Percentiles rank a stretch among this genome's conserved stretches.
These are phyloP conservation scores for Amitus sp. DNA, from an alignment of 2,888 invertebrate genomes.

Conservation along the genomic window DNA sequence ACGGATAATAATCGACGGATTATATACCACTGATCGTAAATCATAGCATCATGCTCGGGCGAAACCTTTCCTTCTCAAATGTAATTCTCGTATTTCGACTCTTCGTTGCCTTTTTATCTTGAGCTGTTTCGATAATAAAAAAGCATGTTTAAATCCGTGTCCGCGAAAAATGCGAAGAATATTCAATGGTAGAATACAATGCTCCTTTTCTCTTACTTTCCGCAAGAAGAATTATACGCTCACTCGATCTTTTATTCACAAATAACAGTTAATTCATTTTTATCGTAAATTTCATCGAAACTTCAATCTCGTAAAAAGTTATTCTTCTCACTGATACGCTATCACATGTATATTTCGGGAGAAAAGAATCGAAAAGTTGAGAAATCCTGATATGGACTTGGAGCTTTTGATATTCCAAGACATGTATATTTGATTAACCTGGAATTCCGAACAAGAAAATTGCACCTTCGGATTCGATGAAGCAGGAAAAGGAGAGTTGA, in stretches of 20 bases:
- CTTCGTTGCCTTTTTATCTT: neutral
- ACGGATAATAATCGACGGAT: constrained; percentile 1
- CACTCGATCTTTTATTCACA: too few species aligned
- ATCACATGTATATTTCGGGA: neutral
- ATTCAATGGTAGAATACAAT: too few species aligned
- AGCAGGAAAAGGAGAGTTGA: neutral
- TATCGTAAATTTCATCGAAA: too few species aligned
- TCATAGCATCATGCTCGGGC: neutral
- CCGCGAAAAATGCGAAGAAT: too few species aligned
- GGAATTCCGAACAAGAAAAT: neutral
- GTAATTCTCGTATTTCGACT: neutral
- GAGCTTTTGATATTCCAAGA: neutral
- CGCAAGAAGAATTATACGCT: too few species aligned
- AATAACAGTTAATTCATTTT: too few species aligned
- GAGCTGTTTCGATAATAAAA: too few species aligned
- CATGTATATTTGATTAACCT: neutral
- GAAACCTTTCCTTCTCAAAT: neutral
- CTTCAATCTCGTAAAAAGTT: too few species aligned
- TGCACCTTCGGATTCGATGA: neutral
- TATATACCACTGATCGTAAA: neutral
- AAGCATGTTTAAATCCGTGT: too few species aligned
- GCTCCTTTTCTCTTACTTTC: too few species aligned
- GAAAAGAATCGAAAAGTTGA: neutral
- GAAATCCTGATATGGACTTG: neutral
- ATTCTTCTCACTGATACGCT: too few species aligned